Base-by-base conservation (phyloP, 2,797 vertebrate genomes). In the Clarias pachynema region DNA sequence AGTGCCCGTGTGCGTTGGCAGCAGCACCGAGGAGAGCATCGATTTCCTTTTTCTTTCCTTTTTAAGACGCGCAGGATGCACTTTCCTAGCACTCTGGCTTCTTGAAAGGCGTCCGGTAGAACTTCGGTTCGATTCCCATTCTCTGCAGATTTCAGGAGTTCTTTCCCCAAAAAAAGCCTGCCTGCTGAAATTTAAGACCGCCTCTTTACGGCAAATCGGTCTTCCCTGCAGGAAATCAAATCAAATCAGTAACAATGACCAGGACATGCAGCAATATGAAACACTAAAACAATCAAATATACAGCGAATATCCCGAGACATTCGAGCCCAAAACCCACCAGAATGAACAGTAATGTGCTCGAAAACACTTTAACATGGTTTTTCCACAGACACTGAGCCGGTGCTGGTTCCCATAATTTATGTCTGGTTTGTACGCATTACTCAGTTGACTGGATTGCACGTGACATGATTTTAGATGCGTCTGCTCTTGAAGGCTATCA, bases 1-100 rank as follows among this genome's bases (percentile, higher is more conserved):
- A 85, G 82, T 62, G 74, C 26, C 63, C 72, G 80, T 69, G 63
- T 5, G 83, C 89, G 88, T 85, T 82, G 80, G 59, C 88, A 82
- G 90, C 88, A 88, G 91, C 84, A 89, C 92, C 89, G 87, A 90
- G 84, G 86, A 77, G 87, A 88, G 16, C 84, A 86, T 88, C 69
- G 86, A 68, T 89, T 84, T 90, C 85, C 87, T 82, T 84, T 73
- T 78, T 78, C 85, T 86, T 83, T 75, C 63, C 80, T 69, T 83
- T 83, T 86, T 83, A 79, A 83, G 81, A 65, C 10, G 9, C 65
- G 26, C 40, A 60, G 65, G 65, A 63, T 73, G 63, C 72, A 63
- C 66, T 85, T 83, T 88, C 77, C 84, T 37, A 85, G 75, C 65
- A 66, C 69, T 79, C 81, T 57, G 57, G 79, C 78, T 29, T 68